Conservation (phyloP, 2,888 invertebrate species). For the Meta bourneti region DNA sequence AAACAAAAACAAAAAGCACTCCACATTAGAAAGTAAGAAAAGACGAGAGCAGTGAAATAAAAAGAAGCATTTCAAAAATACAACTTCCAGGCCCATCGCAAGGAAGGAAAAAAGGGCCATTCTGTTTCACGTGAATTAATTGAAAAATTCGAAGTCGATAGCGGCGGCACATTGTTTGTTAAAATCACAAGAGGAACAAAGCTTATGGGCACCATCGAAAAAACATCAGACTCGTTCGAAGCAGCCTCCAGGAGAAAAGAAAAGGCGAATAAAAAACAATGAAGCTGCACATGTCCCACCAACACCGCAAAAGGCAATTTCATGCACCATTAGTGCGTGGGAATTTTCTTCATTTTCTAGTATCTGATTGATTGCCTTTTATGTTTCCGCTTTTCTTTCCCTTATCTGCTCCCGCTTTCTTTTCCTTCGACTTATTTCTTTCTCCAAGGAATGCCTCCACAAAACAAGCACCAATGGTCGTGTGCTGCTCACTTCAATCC, state of each 20-base stretch:
- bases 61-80: neutral
- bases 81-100: neutral
- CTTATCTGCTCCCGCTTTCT: slow-evolving; percentile 32
- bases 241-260: slow-evolving; percentile 33
- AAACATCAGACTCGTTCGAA: slow-evolving; percentile 41
- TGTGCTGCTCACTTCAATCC: neutral
- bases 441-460: slow-evolving; percentile 31
- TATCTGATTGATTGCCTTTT: slow-evolving; percentile 73
- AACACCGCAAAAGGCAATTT: slow-evolving; percentile 74
- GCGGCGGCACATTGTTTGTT: slow-evolving; percentile 58
- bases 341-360: slow-evolving; percentile 74
- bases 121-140: slow-evolving; percentile 49
- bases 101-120: neutral
- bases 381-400: slow-evolving; percentile 46
- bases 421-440: slow-evolving; percentile 8
- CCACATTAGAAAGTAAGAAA: neutral
- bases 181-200: slow-evolving; percentile 62
- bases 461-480: slow-evolving; percentile 33
- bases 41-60: neutral
- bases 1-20: neutral
- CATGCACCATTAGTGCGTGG: slow-evolving; percentile 75
- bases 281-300: slow-evolving; percentile 64
- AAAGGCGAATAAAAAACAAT: slow-evolving; percentile 34
- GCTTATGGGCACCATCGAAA: slow-evolving; percentile 56
- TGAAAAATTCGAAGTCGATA: slow-evolving; percentile 68